Conservation (phyloP, 2,888 invertebrate species). For the Tetranychus piercei region DNA sequence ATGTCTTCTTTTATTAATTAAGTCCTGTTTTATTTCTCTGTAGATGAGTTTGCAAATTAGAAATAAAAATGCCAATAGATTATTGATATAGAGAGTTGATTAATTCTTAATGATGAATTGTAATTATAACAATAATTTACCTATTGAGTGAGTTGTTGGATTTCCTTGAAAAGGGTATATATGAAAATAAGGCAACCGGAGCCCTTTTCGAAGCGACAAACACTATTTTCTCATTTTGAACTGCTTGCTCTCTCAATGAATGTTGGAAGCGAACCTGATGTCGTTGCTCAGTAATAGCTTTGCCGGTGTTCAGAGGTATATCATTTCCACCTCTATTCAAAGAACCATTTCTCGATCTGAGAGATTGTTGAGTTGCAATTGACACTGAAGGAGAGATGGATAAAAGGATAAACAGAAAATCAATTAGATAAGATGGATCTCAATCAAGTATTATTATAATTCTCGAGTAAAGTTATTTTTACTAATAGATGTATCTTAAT, state of each 20-base stretch:
- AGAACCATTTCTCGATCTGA: slow-evolving; percentile 2
- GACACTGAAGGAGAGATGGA: background rate
- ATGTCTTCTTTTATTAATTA: slow-evolving; percentile 21
- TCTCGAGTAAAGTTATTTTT: too few relatives aligned
- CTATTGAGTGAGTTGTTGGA: background rate
- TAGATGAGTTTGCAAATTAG: background rate
- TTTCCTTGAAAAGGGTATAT: slow-evolving; percentile 52
- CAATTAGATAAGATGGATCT: background rate
- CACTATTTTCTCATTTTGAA: slow-evolving; percentile 42
- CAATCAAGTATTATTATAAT: too few relatives aligned
- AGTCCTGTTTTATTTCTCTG: slow-evolving; percentile 10
- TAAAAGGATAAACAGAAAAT: background rate
- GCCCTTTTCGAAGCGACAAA: slow-evolving; percentile 52
- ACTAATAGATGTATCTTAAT: background rate
- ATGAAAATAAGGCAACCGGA: slow-evolving; percentile 68
- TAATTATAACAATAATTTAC: background rate
- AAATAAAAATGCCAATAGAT: background rate
- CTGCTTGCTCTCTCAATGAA: background rate
- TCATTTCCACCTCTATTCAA: background rate
- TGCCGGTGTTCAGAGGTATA: background rate
- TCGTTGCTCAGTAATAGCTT: background rate
- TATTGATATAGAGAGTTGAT: background rate
- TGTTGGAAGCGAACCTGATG: slow-evolving; percentile 1
- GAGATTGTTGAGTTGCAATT: slow-evolving; percentile 6
- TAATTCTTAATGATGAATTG: background rate